Percentiles rank a stretch among this genome's conserved stretches.
Conservation (phyloP, 2,113 vertebrate genomes). For the Anhinga anhinga region DNA sequence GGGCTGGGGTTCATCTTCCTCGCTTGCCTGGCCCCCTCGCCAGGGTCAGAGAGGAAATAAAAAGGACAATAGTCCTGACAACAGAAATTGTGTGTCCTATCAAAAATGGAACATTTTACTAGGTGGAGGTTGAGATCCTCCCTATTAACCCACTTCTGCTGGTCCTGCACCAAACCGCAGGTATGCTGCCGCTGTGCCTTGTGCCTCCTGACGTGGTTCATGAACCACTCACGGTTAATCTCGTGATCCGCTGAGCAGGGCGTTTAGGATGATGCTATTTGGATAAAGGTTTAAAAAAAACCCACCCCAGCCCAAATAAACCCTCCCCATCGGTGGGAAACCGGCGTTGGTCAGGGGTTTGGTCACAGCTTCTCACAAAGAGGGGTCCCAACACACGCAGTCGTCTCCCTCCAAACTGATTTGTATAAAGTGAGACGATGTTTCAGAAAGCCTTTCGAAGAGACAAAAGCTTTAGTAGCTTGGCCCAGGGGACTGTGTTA, state of each 20-base stretch:
- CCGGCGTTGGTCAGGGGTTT: fast-evolving
- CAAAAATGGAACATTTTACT: fast-evolving
- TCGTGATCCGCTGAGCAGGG: neutral
- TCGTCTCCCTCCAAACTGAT: neutral
- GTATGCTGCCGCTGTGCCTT: neutral
- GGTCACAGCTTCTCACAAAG: neutral
- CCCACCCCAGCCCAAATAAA: neutral
- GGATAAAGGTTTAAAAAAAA: neutral
- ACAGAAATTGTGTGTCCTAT: neutral
- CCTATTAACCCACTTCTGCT: neutral
- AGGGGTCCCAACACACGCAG: neutral
- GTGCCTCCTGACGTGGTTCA: neutral
- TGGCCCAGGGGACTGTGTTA: fast-evolving
- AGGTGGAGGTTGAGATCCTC: neutral
- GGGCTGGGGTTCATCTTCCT: neutral
- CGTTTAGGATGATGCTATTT: neutral
- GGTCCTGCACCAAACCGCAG: neutral
- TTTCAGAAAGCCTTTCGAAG: neutral
- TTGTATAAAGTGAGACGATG: fast-evolving
- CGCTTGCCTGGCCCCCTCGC: neutral
- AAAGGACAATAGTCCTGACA: fast-evolving
- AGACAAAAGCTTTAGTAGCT: fast-evolving
- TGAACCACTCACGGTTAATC: neutral
- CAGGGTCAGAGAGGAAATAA: neutral
- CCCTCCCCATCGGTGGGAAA: fast-evolving